Conservation (phyloP, 2,888 invertebrate species). For the Asteroscopus sphinx region DNA sequence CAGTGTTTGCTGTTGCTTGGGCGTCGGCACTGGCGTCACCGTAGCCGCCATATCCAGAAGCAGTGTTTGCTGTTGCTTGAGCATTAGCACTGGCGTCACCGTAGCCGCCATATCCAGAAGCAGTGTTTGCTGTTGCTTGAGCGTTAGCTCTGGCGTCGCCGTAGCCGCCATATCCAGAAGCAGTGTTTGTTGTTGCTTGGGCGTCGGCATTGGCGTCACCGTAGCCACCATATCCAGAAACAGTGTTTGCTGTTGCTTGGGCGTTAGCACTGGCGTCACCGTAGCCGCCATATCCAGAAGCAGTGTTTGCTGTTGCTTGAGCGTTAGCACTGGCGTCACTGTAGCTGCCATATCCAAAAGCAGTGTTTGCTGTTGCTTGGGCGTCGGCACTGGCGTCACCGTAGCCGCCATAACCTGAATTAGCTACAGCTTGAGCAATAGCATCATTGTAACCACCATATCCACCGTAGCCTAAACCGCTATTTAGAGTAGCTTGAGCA, state of each 20-base stretch:
- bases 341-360: background rate
- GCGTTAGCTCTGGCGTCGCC: slow-evolving; percentile 3
- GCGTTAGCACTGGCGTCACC: slow-evolving; percentile 5
- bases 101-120: slow-evolving; percentile 4
- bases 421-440: slow-evolving; percentile 20
- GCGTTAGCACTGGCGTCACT: background rate
- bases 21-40: slow-evolving; percentile 19
- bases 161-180: slow-evolving; percentile 7
- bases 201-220: slow-evolving; percentile 1
- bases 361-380: slow-evolving; percentile 7
- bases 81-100: slow-evolving; percentile 16
- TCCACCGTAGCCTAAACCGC: background rate
- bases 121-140: slow-evolving; percentile 5
- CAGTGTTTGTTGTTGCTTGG: slow-evolving; percentile 13
- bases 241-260: slow-evolving; percentile 17
- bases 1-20: slow-evolving; percentile 7
- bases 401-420: slow-evolving; percentile 13
- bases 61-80: slow-evolving; percentile 12
- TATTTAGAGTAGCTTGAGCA: slow-evolving; percentile 7
- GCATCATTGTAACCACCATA: slow-evolving; percentile 11
- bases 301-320: slow-evolving; percentile 13
- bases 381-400: slow-evolving; percentile 20
- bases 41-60: slow-evolving; percentile 10
- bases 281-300: background rate
- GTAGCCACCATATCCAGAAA: slow-evolving; percentile 7